Evolutionary conservation across 1,140 invertebrate species (phyloP), one percentile per base, ranked within the genome.

Genomic region (Paraescarpia echinospica): DNA sequence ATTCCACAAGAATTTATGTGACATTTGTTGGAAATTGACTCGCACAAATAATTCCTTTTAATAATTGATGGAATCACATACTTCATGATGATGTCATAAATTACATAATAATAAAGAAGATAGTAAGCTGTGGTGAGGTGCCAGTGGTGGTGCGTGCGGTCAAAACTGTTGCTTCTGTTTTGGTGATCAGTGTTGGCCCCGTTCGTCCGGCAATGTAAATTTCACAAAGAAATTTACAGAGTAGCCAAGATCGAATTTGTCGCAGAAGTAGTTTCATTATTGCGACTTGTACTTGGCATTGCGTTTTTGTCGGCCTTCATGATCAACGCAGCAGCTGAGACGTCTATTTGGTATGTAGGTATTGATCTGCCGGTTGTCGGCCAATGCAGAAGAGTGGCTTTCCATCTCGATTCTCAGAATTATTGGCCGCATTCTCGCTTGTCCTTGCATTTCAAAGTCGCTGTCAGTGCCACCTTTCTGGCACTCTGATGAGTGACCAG

Each of bases 161-260:
- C 59, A 77, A 77, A 77, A 77, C 59, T 31, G 22, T 77, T 77
- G 59, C 59, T 18, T 77, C 59, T 18, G 59, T 77, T 77, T 77
- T 18, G 27, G 18, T 77, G 59, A 77, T 22, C 18, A 77, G 59
- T 27, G 22, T 77, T 12, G 59, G 59, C 59, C 59, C 8, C 59
- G 59, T 77, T 77, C 59, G 27, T 77, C 27, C 59, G 59, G 59
- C 8, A 18, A 77, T 77, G 59, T 77, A 77, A 77, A 77, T 77
- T 77, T 77, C 59, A 18, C 59, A 77, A 18, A 77, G 59, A 77
- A 77, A 77, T 77, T 77, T 77, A 77, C 59, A 2, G 59, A 77
- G 59, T 77, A 77, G 59, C 59, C 59, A 77, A 77, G 59, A 77
- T 77, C 59, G 59, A 77, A 77, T 77, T 77, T 77, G 59, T 77